Evolutionary conservation across 2,113 vertebrate genomes (phyloP), one percentile per base, ranked within the genome.

Genomic region (Microtus montanus): DNA sequence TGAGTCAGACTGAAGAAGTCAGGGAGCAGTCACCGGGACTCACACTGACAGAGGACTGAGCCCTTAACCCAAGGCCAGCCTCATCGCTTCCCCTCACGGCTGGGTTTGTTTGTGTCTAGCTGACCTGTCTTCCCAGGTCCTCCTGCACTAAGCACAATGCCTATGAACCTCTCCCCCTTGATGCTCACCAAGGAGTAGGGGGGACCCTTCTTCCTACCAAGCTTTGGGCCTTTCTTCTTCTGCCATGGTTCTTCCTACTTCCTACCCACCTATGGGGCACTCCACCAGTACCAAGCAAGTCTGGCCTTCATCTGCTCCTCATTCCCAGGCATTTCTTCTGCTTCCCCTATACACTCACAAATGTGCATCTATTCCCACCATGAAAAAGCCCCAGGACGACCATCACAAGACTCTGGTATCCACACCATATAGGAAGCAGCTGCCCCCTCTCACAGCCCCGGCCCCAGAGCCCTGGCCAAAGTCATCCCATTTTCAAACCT

Each of bases 11-110:
- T 15, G 10, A 14, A 35, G 41, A 19, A 1, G 28, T 20, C 14
- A 1, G 38, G 22, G 26, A 22, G 3, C 58, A 64, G 66, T 10
- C 9, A 38, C 5, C 7, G 13, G 73, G 30, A 47, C 52, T 28
- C 28, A 33, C 2, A 1, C 5, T 3, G 26, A 30, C 66, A 41
- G 26, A 24, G 9, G 19, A 20, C 33, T 63, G 0, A 44, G 10
- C 7, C 7, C 47, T 19, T 13, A 12, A 49, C 19, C 10, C 38
- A 10, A 24, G 13, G 1, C 58, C 20, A 12, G 15, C 49, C 35
- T 47, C 83, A 17, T 20, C 0, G 2, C 49, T 77, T 33, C 33
- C 64, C 63, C 52, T 80, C 1, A 0, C n/a, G 68, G 15, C 26
- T 15, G 24, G 12, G 4, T n/a, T 52, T 38, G 73, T 80, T 22